phyloP scores from a whole-genome alignment of 2,113 vertebrate species.

The Rousettus leschenaultii region DNA sequence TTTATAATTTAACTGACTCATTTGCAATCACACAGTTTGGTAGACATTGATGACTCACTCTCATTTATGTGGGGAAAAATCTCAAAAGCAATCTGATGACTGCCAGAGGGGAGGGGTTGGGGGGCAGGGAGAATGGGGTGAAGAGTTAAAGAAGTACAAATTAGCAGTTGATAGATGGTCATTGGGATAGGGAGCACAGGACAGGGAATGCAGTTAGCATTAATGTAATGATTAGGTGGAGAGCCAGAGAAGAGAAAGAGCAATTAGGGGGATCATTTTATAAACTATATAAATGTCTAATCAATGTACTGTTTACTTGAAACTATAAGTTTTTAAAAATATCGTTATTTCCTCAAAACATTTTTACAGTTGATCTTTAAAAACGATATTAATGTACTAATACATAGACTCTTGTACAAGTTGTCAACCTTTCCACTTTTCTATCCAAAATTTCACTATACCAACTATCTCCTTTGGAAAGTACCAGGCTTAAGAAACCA shows the following conservation, averaged over 20 bases:
- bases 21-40: conserved; percentile 6
- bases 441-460: background rate
- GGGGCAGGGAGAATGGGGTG: too few relatives aligned
- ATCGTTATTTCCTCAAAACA: conserved; percentile 20
- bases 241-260: too few relatives aligned
- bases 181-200: too few relatives aligned
- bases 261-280: too few relatives aligned
- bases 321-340: background rate
- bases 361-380: background rate
- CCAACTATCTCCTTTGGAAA: conserved; percentile 13
- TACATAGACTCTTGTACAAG: background rate
- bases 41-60: background rate
- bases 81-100: background rate
- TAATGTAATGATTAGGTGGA: too few relatives aligned
- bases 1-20: conserved; percentile 13
- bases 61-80: conserved; percentile 18
- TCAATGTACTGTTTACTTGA: too few relatives aligned
- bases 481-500: background rate
- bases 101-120: too few relatives aligned
- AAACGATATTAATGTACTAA: background rate
- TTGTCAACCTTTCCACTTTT: background rate
- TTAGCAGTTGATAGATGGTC: too few relatives aligned
- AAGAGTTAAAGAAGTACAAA: too few relatives aligned
- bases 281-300: too few relatives aligned
- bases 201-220: too few relatives aligned